Evolutionary conservation across 2,888 invertebrate genomes (phyloP), one percentile per base, ranked within the genome.

Genomic region (Nematopogon swammerdamellus): DNA sequence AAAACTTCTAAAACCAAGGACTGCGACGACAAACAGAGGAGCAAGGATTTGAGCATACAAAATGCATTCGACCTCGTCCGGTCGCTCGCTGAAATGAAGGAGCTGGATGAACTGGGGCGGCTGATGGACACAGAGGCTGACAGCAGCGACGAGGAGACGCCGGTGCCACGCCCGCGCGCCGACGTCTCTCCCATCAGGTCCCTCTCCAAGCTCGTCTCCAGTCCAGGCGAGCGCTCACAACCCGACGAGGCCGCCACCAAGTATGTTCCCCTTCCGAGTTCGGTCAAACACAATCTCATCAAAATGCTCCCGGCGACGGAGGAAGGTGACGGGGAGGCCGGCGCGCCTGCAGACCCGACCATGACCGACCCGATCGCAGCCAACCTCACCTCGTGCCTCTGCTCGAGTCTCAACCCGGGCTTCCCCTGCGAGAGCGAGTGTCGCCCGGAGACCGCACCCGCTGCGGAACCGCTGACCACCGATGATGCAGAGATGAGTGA

Each of bases 161-260:
- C 42, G 36, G 49, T 6, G 46, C 48, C n/a, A 19, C 45, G 8
- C 19, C 14, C 8, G 3, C 36, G n/a, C 14, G 3, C 36, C 8
- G 36, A 36, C 56, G 83, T 82, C 59, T 84, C 84, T 47, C 83
- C 85, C 47, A 84, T 85, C 19, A 84, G 84, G 63, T 85, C 85
- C 50, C 67, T 85, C 53, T 85, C 85, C 48, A 84, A 85, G 65
- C 71, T 85, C 60, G 84, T 85, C 51, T 84, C 84, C 58, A 83
- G 75, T 72, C 84, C 76, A 4, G 25, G 4, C 5, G 25, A 25
- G n/a, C n/a, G n/a, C n/a, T n/a, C n/a, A n/a, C n/a, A 19, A 17
- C 14, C 18, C 19, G 20, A 49, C 17, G 50, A 51, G 25, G 46
- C 49, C 16, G 44, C 46, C 8, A 50, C 53, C 44, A 53, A 53